Evolutionary conservation across 2,113 vertebrate species (phyloP).

Genomic region (Nycticorax nycticorax): DNA sequence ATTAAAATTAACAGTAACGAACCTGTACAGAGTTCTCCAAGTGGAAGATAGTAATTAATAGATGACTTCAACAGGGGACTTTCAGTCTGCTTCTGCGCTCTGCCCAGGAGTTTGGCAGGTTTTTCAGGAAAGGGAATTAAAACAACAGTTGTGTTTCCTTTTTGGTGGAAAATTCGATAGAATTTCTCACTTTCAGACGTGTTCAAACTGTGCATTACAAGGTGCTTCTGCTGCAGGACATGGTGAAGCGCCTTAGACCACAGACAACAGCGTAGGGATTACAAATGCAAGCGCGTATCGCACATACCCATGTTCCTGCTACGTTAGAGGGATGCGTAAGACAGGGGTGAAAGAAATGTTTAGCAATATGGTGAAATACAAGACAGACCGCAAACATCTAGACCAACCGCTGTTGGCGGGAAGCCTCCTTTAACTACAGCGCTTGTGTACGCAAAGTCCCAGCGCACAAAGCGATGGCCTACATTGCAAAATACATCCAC

Average conservation of each 20-base stretch:
- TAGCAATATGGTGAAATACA: background rate
- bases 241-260: background rate
- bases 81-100: background rate
- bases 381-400: background rate
- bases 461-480: background rate
- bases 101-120: background rate
- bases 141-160: background rate
- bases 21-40: background rate
- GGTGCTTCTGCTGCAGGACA: background rate
- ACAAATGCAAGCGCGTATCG: no score
- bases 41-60: background rate
- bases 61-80: background rate
- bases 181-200: background rate
- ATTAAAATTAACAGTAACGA: background rate
- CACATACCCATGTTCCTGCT: no score
- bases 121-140: background rate
- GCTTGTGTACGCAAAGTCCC: background rate
- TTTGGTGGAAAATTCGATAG: background rate
- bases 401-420: background rate
- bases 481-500: background rate
- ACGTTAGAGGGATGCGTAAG: background rate
- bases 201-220: background rate
- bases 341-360: background rate
- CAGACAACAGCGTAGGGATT: accelerated
- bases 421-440: background rate